phyloP scores from a whole-genome alignment of 2,888 invertebrate species.

The Diaphora mendica region DNA sequence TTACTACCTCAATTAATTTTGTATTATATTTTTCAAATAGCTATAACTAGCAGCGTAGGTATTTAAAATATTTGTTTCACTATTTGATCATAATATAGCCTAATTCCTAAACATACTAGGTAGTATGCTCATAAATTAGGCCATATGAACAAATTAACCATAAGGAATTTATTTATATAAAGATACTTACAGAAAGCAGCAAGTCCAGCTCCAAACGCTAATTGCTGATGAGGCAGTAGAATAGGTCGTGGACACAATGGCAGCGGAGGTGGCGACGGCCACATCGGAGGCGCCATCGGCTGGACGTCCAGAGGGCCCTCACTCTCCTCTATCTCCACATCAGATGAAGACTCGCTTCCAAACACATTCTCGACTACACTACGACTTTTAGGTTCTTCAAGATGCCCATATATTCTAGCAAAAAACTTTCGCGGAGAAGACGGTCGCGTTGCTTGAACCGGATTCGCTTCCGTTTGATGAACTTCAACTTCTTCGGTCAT shows the following conservation, averaged over 20 bases:
- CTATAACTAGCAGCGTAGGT: too few relatives aligned
- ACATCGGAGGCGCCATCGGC: slow-evolving; percentile 57
- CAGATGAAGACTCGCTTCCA: slow-evolving; percentile 80
- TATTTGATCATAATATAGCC: too few relatives aligned
- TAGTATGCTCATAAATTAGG: too few relatives aligned
- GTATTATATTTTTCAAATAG: too few relatives aligned
- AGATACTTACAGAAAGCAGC: slow-evolving; percentile 84
- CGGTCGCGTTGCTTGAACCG: slow-evolving; percentile 82
- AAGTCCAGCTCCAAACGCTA: slow-evolving; percentile 87
- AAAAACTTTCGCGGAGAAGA: slow-evolving; percentile 94
- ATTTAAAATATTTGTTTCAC: too few relatives aligned
- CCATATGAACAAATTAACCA: too few relatives aligned
- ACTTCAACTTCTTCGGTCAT: slow-evolving; percentile 63
- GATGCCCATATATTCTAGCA: slow-evolving; percentile 91
- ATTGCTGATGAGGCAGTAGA: slow-evolving; percentile 79
- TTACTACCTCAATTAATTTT: too few relatives aligned
- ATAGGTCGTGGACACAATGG: slow-evolving; percentile 80
- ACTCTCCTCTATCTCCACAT: slow-evolving; percentile 75
- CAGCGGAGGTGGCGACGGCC: slow-evolving; percentile 75
- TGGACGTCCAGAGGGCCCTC: slow-evolving; percentile 51
- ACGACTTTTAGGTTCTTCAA: slow-evolving; percentile 82
- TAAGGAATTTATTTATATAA: neutral
- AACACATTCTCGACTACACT: slow-evolving; percentile 56
- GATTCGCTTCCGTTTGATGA: slow-evolving; percentile 53
- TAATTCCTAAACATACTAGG: too few relatives aligned